A percentile compares a stretch with the other conserved stretches of the same genome.
Evolutionary conservation across 2,888 invertebrate species (phyloP).

Genomic region (Cylindroiulus punctatus): DNA sequence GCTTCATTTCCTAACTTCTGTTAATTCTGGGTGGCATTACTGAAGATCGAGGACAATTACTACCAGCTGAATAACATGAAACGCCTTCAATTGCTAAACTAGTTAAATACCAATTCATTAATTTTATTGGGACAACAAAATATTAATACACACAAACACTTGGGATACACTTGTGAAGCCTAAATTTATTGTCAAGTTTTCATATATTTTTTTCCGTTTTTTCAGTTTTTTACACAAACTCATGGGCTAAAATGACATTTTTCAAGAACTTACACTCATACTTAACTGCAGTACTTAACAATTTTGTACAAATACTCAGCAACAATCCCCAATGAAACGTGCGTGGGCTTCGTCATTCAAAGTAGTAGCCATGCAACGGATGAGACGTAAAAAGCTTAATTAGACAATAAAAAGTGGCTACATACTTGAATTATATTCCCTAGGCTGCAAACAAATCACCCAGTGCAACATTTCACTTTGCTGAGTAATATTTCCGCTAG

Average conservation of each 20-base stretch:
- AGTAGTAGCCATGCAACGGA: conserved; percentile 7
- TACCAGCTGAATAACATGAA: neutral
- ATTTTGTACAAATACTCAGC: conserved; percentile 41
- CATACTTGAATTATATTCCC: conserved; percentile 14
- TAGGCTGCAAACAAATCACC: conserved; percentile 11
- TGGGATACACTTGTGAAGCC: conserved; percentile 41
- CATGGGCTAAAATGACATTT: conserved; percentile 31
- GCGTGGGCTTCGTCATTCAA: conserved; percentile 16
- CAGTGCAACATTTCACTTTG: conserved; percentile 25
- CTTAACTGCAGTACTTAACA: conserved; percentile 16
- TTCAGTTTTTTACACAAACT: conserved; percentile 14
- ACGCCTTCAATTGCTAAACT: conserved; percentile 10
- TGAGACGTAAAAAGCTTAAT: conserved; percentile 45
- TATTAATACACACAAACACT: conserved; percentile 40
- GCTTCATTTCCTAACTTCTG: neutral
- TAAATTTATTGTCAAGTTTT: conserved; percentile 40
- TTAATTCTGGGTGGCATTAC: neutral
- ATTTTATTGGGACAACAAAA: conserved; percentile 25
- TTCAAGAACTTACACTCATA: conserved; percentile 45
- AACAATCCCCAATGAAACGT: conserved; percentile 23
- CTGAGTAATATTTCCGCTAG: neutral
- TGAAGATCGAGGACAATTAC: neutral
- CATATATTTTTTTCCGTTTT: conserved; percentile 16
- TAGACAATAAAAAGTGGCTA: conserved; percentile 36
- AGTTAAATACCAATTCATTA: conserved; percentile 6